These are phyloP conservation scores for Heliconius aoede DNA, from an alignment of 2,888 invertebrate species.

Conservation along the genomic window DNA sequence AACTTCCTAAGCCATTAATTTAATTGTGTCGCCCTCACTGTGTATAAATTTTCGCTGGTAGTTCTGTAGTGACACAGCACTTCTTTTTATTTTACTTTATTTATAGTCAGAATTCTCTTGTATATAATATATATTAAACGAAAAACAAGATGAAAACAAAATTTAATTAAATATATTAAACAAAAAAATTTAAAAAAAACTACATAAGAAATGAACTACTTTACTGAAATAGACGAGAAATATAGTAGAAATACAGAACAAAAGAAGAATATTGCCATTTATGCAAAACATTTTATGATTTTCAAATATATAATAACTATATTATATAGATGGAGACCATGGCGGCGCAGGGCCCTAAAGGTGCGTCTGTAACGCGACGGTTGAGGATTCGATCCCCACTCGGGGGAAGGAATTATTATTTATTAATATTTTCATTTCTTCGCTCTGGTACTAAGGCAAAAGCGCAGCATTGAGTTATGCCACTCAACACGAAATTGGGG, in stretches of 20 bases:
- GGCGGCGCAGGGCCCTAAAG: no score
- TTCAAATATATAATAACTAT: no score
- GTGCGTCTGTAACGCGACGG: no score
- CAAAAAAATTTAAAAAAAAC: not conserved
- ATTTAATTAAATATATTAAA: not conserved
- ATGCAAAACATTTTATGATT: no score
- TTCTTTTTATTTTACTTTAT: constrained; percentile 7
- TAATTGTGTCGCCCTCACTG: constrained; percentile 8
- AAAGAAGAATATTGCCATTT: not conserved
- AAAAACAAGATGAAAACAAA: not conserved
- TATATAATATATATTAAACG: not conserved
- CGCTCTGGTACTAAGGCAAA: no score
- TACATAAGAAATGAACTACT: not conserved
- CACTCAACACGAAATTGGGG: no score
- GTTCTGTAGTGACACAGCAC: not conserved
- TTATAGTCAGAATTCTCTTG: not conserved
- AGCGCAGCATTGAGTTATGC: no score
- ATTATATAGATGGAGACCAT: no score
- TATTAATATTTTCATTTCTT: no score
- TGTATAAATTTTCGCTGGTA: constrained; percentile 18
- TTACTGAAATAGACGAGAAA: not conserved
- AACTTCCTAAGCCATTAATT: constrained; percentile 13
- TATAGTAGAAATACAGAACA: not conserved
- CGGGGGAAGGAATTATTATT: no score
- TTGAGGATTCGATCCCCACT: no score